These are phyloP conservation scores for Dasyprocta punctata DNA, from an alignment of 2,113 vertebrate genomes.

Conservation along the genomic window DNA sequence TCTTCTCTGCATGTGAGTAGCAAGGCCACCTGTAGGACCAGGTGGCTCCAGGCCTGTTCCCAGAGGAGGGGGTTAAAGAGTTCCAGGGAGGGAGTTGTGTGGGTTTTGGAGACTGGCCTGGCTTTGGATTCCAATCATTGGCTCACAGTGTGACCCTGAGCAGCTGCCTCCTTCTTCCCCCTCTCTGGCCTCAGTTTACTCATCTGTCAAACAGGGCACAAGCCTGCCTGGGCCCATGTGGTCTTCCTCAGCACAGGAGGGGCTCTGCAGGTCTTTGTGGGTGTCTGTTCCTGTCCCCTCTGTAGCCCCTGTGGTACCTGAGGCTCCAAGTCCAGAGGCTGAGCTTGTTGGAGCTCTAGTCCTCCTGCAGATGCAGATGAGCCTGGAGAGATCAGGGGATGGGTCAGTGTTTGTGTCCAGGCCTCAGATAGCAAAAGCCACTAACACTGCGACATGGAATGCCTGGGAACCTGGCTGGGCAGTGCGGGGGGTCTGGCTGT, in stretches of 20 bases:
- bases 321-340: neutral
- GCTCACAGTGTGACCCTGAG: neutral
- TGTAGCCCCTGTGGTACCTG: neutral
- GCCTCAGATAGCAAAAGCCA: neutral
- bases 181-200: neutral
- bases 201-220: neutral
- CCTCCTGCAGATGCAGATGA: neutral
- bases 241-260: neutral
- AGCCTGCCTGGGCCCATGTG: fast-evolving
- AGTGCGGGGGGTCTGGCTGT: neutral
- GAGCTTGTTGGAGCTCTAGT: neutral
- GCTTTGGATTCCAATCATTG: neutral
- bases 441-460: neutral
- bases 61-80: neutral
- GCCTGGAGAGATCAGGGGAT: neutral
- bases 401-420: neutral
- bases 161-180: fast-evolving
- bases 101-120: neutral
- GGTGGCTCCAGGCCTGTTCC: neutral
- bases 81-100: neutral
- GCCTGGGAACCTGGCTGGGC: too few relatives aligned
- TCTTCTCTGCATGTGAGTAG: neutral
- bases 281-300: neutral
- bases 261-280: neutral
- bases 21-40: neutral